These are phyloP conservation scores for Podiceps cristatus DNA, from an alignment of 2,113 vertebrate species.

Conservation along the genomic window DNA sequence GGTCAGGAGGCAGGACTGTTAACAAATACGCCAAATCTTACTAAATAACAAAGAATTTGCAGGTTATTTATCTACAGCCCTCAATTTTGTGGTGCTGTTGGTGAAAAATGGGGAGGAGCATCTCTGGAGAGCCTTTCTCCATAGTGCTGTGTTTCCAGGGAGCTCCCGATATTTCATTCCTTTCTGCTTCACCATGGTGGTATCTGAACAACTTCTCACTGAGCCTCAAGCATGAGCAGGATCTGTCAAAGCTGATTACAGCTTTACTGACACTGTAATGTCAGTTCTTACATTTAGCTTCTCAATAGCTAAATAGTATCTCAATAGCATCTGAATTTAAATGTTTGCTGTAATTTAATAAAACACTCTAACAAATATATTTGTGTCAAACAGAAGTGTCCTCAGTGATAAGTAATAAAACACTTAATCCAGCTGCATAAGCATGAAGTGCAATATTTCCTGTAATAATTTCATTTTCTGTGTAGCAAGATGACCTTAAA, in stretches of 20 bases:
- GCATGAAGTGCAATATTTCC: constrained; percentile 51
- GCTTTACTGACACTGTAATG: constrained; percentile 21
- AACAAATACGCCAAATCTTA: background rate
- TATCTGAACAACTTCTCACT: background rate
- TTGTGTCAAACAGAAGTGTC: constrained; percentile 62
- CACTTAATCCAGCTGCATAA: constrained; percentile 61
- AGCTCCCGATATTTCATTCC: background rate
- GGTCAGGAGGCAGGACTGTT: background rate
- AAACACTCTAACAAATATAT: constrained; percentile 64
- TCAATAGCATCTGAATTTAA: constrained; percentile 62
- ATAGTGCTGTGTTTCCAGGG: background rate
- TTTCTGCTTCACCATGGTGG: background rate
- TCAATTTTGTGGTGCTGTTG: background rate
- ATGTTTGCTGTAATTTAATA: constrained; percentile 66
- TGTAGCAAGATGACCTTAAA: constrained; percentile 36
- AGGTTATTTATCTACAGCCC: background rate
- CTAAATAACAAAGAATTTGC: background rate
- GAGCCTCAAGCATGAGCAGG: constrained; percentile 41
- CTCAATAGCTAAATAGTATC: constrained; percentile 28
- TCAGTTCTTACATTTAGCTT: constrained; percentile 59
- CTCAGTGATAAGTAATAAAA: constrained; percentile 66
- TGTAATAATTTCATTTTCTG: constrained; percentile 34
- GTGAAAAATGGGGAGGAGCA: background rate
- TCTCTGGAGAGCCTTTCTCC: background rate
- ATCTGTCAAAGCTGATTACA: constrained; percentile 50